A percentile compares a stretch with the other conserved stretches of the same genome.
Conservation (phyloP, 2,888 invertebrate genomes). For the Macrophya annulata region DNA sequence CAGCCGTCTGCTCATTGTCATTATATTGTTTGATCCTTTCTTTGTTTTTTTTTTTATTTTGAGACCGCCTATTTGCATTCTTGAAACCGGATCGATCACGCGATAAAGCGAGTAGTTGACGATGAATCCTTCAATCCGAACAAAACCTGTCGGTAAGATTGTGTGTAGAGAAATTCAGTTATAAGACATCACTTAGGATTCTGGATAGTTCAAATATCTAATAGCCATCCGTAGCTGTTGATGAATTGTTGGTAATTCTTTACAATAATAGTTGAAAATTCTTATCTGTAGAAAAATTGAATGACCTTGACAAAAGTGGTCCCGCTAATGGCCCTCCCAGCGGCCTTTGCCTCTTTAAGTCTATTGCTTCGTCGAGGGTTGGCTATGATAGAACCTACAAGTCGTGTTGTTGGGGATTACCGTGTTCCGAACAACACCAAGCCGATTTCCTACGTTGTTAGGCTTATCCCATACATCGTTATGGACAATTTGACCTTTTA, state of each 20-base stretch:
- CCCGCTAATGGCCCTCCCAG: too few relatives aligned
- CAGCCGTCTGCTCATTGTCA: neutral
- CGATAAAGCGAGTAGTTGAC: too few relatives aligned
- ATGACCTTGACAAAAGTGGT: too few relatives aligned
- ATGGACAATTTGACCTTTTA: slow-evolving; percentile 78
- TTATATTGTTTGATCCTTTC: neutral
- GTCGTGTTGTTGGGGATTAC: neutral
- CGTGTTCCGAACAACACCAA: slow-evolving; percentile 80
- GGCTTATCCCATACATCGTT: slow-evolving; percentile 81
- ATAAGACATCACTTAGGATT: neutral
- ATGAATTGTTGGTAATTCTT: neutral
- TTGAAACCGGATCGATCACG: too few relatives aligned
- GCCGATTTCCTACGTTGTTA: slow-evolving; percentile 82
- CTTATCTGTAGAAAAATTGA: too few relatives aligned
- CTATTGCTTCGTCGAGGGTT: neutral
- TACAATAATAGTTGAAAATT: too few relatives aligned
- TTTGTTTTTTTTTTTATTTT: too few relatives aligned
- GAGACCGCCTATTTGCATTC: too few relatives aligned
- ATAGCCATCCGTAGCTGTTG: neutral
- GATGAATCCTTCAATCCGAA: too few relatives aligned
- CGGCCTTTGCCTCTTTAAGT: too few relatives aligned
- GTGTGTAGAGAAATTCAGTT: neutral
- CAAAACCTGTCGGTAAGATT: neutral
- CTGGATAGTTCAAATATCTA: neutral
- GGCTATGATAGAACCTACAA: neutral